These are phyloP conservation scores for Phalacrocorax brasilianus DNA, from an alignment of 2,113 vertebrate genomes.

Conservation along the genomic window DNA sequence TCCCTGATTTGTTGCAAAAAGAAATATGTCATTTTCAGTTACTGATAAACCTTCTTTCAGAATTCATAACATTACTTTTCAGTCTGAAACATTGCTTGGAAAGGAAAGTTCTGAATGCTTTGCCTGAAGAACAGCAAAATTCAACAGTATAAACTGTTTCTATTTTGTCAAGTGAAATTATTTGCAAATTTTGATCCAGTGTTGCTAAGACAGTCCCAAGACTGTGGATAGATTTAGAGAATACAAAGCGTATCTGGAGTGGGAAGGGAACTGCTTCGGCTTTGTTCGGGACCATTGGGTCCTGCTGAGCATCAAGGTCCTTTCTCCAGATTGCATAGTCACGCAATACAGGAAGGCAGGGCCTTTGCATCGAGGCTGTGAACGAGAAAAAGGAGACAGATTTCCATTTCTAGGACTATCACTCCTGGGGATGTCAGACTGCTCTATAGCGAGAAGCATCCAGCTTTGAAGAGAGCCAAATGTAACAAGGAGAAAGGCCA, in stretches of 20 bases:
- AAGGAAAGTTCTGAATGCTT: neutral
- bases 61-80: neutral
- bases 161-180: neutral
- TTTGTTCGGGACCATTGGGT: neutral
- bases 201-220: neutral
- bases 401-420: neutral
- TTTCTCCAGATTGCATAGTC: neutral
- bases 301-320: neutral
- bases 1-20: neutral
- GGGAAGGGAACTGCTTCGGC: neutral
- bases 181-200: neutral
- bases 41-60: neutral
- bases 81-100: neutral
- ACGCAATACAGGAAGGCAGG: neutral
- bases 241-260: neutral
- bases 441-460: neutral
- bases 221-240: neutral
- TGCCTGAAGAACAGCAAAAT: neutral
- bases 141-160: neutral
- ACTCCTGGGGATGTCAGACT: neutral
- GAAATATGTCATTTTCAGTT: neutral
- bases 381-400: neutral
- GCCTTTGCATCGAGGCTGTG: neutral
- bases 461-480: neutral
- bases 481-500: neutral